Conservation (phyloP, 37 sponge, comb jelly and placozoan species). For the Aplysina aerophoba region DNA sequence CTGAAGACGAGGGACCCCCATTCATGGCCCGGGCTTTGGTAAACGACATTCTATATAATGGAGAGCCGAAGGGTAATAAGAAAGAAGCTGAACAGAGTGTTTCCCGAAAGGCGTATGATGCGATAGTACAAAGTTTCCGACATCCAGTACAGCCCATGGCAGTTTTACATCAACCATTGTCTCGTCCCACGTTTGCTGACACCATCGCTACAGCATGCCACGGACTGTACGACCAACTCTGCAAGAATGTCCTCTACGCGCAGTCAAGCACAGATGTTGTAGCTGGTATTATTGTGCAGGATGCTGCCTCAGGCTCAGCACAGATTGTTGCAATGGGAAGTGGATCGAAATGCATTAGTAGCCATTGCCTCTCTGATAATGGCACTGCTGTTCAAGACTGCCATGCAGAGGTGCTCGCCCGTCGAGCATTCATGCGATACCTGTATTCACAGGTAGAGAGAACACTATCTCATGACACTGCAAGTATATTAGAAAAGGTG, state of each 20-base stretch:
- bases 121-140: not conserved
- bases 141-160: not conserved
- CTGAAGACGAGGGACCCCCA: not conserved
- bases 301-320: not conserved
- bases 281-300: constrained; percentile 5
- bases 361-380: not conserved
- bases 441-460: not conserved
- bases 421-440: constrained; percentile 13
- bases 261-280: constrained; percentile 25
- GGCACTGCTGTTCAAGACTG: not conserved
- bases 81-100: constrained; percentile 1
- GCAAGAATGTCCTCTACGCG: not conserved
- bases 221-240: not conserved
- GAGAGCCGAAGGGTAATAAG: constrained; percentile 1
- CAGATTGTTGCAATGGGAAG: constrained; percentile 16
- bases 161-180: too few relatives aligned
- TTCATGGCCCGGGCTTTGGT: not conserved
- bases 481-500: too few relatives aligned
- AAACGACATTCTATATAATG: not conserved
- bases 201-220: constrained; percentile 9
- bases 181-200: not conserved
- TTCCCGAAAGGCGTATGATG: not conserved
- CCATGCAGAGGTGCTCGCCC: constrained; percentile 18
- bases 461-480: too few relatives aligned
- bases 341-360: constrained; percentile 11